These are phyloP conservation scores for Platycheirus albimanus DNA, from an alignment of 2,888 invertebrate genomes.

Conservation along the genomic window DNA sequence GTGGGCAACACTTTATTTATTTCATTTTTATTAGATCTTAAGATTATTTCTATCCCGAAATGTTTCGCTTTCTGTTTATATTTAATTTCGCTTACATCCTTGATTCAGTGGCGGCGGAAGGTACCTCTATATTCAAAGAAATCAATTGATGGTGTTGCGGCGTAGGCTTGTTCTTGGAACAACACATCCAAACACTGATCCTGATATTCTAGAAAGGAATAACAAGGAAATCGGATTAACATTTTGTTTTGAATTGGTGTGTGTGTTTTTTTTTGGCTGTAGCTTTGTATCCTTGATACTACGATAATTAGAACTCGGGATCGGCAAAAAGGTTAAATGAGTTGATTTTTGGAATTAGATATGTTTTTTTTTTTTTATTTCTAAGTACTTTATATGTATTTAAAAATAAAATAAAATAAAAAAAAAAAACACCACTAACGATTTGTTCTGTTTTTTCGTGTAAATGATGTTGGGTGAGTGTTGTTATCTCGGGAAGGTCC, in stretches of 20 bases:
- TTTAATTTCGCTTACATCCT: conserved; percentile 51
- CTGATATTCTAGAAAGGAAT: conserved; percentile 28
- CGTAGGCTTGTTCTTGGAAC: conserved; percentile 45
- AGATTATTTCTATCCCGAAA: conserved; percentile 67
- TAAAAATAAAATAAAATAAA: too few species aligned
- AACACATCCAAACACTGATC: conserved; percentile 42
- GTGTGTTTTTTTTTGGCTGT: conserved; percentile 1
- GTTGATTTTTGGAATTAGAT: conserved; percentile 71
- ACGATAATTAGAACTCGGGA: conserved; percentile 56
- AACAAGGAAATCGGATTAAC: conserved; percentile 62
- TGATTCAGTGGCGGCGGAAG: not conserved
- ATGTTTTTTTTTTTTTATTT: conserved; percentile 42
- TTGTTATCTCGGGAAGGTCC: conserved; percentile 46
- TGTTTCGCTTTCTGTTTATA: conserved; percentile 64
- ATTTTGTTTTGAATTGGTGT: conserved; percentile 26
- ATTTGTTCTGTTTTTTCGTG: conserved; percentile 50
- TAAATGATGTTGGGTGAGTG: conserved; percentile 37
- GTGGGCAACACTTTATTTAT: conserved; percentile 57
- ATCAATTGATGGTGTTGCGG: conserved; percentile 71
- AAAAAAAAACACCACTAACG: conserved; percentile 64
- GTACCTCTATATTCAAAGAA: conserved; percentile 45
- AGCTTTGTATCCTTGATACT: too few species aligned
- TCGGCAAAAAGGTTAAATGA: conserved; percentile 66
- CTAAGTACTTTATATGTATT: conserved; percentile 4
- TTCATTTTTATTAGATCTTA: conserved; percentile 67